Percentiles rank a stretch among this genome's conserved stretches.
phyloP scores from a whole-genome alignment of 2,113 vertebrate genomes.

The Varanus komodoensis region DNA sequence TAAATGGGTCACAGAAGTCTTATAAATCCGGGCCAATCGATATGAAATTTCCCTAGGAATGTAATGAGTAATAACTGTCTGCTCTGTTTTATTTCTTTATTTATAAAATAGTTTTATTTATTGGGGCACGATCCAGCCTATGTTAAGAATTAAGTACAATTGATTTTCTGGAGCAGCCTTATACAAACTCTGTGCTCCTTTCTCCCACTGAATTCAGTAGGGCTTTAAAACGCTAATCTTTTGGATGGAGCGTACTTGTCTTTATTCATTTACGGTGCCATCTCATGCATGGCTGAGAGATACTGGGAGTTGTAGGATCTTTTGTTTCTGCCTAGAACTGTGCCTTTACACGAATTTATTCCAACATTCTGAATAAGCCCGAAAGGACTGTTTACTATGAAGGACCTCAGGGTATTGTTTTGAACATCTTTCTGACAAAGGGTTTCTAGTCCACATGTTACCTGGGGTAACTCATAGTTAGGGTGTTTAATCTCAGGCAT shows the following conservation, averaged over 20 bases:
- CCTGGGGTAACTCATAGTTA: too few relatives aligned
- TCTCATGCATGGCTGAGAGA: background rate
- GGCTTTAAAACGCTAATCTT: background rate
- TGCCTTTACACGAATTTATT: background rate
- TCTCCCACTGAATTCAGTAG: background rate
- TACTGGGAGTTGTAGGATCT: too few relatives aligned
- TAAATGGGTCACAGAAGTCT: background rate
- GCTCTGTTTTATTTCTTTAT: background rate
- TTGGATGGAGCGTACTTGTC: background rate
- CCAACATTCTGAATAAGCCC: background rate
- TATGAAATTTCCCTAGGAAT: background rate
- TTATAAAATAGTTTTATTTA: too few relatives aligned
- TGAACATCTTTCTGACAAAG: too few relatives aligned
- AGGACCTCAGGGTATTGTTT: too few relatives aligned
- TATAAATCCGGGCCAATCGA: constrained; percentile 3
- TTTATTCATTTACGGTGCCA: background rate
- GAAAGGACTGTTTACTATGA: background rate
- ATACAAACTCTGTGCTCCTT: background rate
- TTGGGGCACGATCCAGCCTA: background rate
- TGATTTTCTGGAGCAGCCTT: background rate
- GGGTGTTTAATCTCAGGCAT: too few relatives aligned
- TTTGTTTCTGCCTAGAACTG: too few relatives aligned
- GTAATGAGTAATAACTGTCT: background rate
- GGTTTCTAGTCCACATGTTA: too few relatives aligned
- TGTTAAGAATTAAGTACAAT: background rate